Evolutionary conservation across 2,797 vertebrate species (phyloP), one percentile per base, ranked within the genome.

Genomic region (Bufotes viridis): DNA sequence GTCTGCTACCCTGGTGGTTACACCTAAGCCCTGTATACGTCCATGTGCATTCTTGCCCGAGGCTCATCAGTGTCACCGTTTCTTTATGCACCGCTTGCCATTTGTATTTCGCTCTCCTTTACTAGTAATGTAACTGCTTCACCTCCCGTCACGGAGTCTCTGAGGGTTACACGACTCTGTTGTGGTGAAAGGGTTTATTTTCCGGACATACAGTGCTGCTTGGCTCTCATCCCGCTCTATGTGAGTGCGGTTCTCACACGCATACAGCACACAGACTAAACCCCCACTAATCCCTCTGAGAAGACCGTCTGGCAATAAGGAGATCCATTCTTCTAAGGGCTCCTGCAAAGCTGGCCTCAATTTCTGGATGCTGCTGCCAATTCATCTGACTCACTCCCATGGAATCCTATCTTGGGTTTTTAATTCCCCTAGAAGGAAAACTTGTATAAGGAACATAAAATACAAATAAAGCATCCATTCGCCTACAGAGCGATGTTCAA

Each of bases 401-500:
- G 96, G 96, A 97, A 97, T 97, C 94, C 95, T 96, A 97, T 95
- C 96, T 97, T 96, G 93, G 94, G 93, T 83, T 94, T 93, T 95
- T 96, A 94, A 93, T 96, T 97, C 96, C 94, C 95, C 96, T 95
- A 95, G 95, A 95, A 96, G 96, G 96, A 95, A 95, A 95, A 96
- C 96, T 95, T 95, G 95, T 94, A 90, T 92, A 91, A 93, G 91
- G n/a, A 67, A 69, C 26, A 67, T 29, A 82, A 82, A 81, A 81
- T 29, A 82, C 60, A 81, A 51, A 94, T 94, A 93, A 94, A 93
- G 94, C 92, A 90, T 55, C 90, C 93, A 79, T 60, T 26, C 42
- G 18, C 20, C 42, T 9, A 79, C 63, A 65, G 34, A 67, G 15
- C 12, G 4, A 53, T 53, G 17, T 51, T n/a, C 9, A 11, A 22